Percentiles rank a stretch among this genome's conserved stretches.
phyloP scores from a whole-genome alignment of 2,797 vertebrate genomes.

The Megalops cyprinoides region DNA sequence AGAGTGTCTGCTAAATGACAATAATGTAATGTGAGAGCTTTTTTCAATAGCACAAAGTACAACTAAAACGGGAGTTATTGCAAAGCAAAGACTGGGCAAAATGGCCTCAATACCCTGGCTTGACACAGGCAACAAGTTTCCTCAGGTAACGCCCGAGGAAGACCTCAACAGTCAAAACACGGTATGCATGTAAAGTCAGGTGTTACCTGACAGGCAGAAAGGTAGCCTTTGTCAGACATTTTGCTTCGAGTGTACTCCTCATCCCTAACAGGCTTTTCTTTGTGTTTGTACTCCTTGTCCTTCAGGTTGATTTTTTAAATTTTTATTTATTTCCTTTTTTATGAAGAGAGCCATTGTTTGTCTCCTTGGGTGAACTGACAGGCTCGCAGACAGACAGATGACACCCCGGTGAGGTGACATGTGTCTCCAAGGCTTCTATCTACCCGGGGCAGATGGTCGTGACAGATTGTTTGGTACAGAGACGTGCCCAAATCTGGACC shows the following conservation, averaged over 20 bases:
- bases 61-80: neutral
- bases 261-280: neutral
- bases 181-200: neutral
- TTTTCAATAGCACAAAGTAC: neutral
- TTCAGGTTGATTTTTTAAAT: neutral
- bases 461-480: slow-evolving; percentile 55
- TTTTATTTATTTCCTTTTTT: neutral
- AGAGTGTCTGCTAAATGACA: too few species aligned
- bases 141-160: neutral
- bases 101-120: neutral
- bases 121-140: neutral
- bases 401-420: slow-evolving; percentile 46
- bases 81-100: neutral
- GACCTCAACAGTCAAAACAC: neutral
- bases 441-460: slow-evolving; percentile 53
- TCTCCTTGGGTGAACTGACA: slow-evolving; percentile 18
- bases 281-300: slow-evolving; percentile 5
- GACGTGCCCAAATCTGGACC: slow-evolving; percentile 32
- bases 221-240: neutral
- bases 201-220: neutral
- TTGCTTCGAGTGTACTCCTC: neutral
- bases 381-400: slow-evolving; percentile 48
- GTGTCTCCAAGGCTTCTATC: slow-evolving; percentile 38
- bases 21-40: too few species aligned
- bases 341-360: neutral